Percentiles rank a stretch among this genome's conserved stretches.
phyloP scores from a whole-genome alignment of 2,797 vertebrate genomes.

The Staurois parvus region DNA sequence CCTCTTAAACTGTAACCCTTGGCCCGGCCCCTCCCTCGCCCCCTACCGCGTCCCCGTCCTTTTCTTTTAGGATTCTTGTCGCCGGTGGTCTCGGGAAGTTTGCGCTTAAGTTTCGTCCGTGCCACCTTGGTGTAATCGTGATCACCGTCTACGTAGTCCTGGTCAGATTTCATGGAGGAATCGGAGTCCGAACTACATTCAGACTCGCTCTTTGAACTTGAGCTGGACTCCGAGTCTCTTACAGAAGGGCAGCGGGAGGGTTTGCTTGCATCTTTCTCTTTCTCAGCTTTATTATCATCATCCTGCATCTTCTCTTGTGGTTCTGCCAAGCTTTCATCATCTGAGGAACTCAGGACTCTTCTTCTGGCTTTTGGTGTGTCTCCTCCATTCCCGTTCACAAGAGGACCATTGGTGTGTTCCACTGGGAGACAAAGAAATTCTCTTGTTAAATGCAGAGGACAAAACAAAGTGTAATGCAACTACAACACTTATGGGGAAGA shows the following conservation, averaged over 20 bases:
- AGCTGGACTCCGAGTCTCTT: constrained; percentile 76
- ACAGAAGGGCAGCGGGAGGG: constrained; percentile 83
- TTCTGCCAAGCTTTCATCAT: constrained; percentile 67
- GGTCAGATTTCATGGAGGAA: constrained; percentile 83
- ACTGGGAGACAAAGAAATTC: constrained; percentile 69
- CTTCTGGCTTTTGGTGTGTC: constrained; percentile 73
- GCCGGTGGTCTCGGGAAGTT: constrained; percentile 70
- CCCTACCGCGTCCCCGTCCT: constrained; percentile 75
- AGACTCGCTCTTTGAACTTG: constrained; percentile 74
- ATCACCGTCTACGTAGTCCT: constrained; percentile 91
- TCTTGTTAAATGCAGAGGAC: too few species aligned
- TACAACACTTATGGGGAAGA: too few species aligned
- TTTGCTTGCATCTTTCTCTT: constrained; percentile 63
- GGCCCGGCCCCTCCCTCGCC: constrained; percentile 75
- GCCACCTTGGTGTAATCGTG: constrained; percentile 97
- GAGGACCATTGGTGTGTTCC: constrained; percentile 74
- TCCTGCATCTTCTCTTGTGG: constrained; percentile 54
- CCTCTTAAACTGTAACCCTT: constrained; percentile 73
- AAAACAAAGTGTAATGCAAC: not conserved
- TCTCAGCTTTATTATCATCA: constrained; percentile 73
- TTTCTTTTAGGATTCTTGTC: constrained; percentile 75
- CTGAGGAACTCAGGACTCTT: constrained; percentile 74
- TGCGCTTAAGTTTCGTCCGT: constrained; percentile 78
- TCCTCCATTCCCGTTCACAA: constrained; percentile 83
- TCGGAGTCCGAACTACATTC: constrained; percentile 79